These are phyloP conservation scores for Condylura cristata DNA, from an alignment of 2,113 vertebrate genomes.

Conservation along the genomic window DNA sequence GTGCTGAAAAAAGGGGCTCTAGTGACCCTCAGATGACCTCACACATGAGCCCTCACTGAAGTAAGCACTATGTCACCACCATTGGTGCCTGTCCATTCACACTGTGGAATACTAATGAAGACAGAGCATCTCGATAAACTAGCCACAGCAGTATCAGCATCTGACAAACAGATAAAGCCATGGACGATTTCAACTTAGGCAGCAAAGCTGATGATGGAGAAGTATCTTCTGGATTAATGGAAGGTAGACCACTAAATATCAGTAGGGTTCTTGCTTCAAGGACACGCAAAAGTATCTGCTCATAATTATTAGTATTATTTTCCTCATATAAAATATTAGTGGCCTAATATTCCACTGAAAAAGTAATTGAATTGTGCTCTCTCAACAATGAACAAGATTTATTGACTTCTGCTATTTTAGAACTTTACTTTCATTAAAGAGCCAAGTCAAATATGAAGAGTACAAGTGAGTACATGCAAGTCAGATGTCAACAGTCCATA, in stretches of 20 bases:
- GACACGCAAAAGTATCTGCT: neutral
- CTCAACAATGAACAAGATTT: neutral
- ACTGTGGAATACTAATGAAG: neutral
- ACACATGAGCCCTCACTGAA: neutral
- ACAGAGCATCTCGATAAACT: neutral
- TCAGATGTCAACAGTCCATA: neutral
- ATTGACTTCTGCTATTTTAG: neutral
- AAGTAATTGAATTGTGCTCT: neutral
- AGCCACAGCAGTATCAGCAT: neutral
- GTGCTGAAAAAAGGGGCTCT: neutral
- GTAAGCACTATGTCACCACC: neutral
- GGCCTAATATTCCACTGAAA: neutral
- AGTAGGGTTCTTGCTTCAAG: neutral
- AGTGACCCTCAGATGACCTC: slow-evolving; percentile 53
- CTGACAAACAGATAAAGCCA: neutral
- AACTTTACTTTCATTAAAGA: neutral
- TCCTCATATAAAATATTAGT: neutral
- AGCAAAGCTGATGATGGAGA: neutral
- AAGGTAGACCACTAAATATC: neutral
- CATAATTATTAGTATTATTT: neutral
- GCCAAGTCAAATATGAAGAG: neutral
- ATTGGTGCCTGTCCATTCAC: neutral
- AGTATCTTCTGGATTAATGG: neutral
- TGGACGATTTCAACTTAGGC: neutral
- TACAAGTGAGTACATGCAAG: neutral